These are phyloP conservation scores for Erinaceus europaeus DNA, from an alignment of 2,113 vertebrate genomes.

Conservation along the genomic window DNA sequence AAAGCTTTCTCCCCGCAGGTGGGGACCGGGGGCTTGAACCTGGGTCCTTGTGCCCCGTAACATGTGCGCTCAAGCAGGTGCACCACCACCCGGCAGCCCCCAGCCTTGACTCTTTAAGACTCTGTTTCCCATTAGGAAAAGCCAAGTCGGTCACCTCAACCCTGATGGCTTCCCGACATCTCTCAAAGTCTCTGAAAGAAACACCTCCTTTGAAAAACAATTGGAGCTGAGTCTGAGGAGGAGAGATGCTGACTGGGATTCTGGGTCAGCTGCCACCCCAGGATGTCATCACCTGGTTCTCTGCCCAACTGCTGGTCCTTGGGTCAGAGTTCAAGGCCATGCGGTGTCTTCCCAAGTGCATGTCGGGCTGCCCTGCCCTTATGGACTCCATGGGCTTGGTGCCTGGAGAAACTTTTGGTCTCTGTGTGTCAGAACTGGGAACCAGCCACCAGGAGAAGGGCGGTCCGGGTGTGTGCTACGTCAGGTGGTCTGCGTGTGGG, in stretches of 20 bases:
- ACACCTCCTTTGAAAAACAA: accelerated
- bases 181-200: accelerated
- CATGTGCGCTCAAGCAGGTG: accelerated
- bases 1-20: too few species aligned
- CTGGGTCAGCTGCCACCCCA: neutral
- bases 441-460: too few species aligned
- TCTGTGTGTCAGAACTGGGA: neutral
- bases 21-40: neutral
- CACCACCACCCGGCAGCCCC: too few species aligned
- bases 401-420: neutral
- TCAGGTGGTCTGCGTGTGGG: neutral
- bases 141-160: neutral
- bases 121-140: neutral
- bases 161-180: accelerated
- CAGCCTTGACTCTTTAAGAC: too few species aligned
- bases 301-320: neutral
- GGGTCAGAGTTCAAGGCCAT: accelerated
- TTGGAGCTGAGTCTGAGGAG: neutral
- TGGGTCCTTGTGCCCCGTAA: neutral
- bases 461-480: accelerated
- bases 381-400: too few species aligned
- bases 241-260: neutral
- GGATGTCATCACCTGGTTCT: accelerated
- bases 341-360: accelerated
- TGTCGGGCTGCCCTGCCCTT: neutral